phyloP scores from a whole-genome alignment of 1,140 invertebrate species.

The Drosophila miranda region DNA sequence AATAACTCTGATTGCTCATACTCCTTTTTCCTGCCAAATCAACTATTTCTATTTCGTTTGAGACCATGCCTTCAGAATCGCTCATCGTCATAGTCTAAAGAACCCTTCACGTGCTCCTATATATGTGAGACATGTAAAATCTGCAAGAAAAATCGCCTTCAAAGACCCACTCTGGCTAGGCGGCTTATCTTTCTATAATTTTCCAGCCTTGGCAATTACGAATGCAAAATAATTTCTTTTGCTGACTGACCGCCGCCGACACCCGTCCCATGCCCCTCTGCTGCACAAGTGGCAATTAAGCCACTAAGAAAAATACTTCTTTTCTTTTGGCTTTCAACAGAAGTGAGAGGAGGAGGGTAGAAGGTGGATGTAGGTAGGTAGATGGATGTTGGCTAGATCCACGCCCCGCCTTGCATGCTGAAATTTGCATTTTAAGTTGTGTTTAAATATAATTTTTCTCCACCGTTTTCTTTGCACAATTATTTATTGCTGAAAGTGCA shows the following conservation, averaged over 20 bases:
- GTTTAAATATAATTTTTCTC: constrained; percentile 65
- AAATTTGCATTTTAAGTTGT: constrained; percentile 77
- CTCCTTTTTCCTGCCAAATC: too few relatives aligned
- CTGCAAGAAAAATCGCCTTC: constrained; percentile 7
- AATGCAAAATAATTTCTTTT: constrained; percentile 66
- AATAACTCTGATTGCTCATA: too few relatives aligned
- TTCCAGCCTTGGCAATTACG: constrained; percentile 32
- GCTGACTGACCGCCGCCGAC: constrained; percentile 46
- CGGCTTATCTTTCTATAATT: constrained; percentile 50
- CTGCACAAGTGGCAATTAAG: constrained; percentile 55
- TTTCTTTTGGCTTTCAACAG: constrained; percentile 71
- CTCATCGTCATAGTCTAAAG: too few relatives aligned
- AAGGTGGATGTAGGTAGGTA: constrained; percentile 1
- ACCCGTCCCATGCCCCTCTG: background rate
- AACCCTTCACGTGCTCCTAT: too few relatives aligned
- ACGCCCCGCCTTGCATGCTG: constrained; percentile 43
- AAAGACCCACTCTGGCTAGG: constrained; percentile 6
- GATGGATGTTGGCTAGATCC: background rate
- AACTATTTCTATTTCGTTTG: too few relatives aligned
- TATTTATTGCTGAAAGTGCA: constrained; percentile 76
- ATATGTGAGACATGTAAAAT: background rate
- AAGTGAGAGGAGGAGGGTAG: constrained; percentile 24
- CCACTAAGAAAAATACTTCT: constrained; percentile 55
- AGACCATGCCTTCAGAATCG: too few relatives aligned
- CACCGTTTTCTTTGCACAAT: constrained; percentile 48